A percentile compares a stretch with the other conserved stretches of the same genome.
Conservation (phyloP, 1,140 invertebrate species). For the Dermatophagoides farinae region DNA sequence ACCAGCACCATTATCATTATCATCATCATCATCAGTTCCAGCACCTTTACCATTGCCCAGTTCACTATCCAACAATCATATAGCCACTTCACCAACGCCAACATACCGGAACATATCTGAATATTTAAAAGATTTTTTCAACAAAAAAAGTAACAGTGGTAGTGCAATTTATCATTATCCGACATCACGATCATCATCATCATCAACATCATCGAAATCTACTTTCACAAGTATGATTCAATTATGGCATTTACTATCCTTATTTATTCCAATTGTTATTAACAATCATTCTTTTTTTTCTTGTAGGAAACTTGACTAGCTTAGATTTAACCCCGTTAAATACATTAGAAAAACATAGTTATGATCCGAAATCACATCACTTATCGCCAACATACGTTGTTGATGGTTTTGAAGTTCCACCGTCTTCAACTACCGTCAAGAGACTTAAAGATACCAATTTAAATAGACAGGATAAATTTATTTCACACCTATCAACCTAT, state of each 20-base stretch:
- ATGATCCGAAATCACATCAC: not conserved
- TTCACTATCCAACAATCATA: not conserved
- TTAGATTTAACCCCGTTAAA: too few relatives aligned
- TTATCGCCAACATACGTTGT: not conserved
- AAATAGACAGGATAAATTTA: not conserved
- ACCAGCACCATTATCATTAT: not conserved
- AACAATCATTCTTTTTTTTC: too few relatives aligned
- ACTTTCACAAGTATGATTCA: too few relatives aligned
- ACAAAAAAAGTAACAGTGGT: too few relatives aligned
- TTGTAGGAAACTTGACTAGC: too few relatives aligned
- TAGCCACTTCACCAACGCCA: not conserved
- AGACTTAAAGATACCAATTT: not conserved
- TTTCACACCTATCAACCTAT: not conserved
- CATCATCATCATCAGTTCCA: not conserved
- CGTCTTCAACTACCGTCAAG: not conserved
- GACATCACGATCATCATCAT: too few relatives aligned
- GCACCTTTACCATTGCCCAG: not conserved
- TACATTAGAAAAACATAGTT: not conserved
- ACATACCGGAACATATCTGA: not conserved
- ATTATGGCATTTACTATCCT: too few relatives aligned
- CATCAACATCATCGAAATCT: too few relatives aligned
- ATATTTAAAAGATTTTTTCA: not conserved
- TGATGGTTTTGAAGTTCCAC: slow-evolving; percentile 6
- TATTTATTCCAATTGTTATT: too few relatives aligned
- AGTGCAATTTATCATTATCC: too few relatives aligned